phyloP scores from a whole-genome alignment of 2,888 invertebrate genomes.

The Pimpla rufipes region DNA sequence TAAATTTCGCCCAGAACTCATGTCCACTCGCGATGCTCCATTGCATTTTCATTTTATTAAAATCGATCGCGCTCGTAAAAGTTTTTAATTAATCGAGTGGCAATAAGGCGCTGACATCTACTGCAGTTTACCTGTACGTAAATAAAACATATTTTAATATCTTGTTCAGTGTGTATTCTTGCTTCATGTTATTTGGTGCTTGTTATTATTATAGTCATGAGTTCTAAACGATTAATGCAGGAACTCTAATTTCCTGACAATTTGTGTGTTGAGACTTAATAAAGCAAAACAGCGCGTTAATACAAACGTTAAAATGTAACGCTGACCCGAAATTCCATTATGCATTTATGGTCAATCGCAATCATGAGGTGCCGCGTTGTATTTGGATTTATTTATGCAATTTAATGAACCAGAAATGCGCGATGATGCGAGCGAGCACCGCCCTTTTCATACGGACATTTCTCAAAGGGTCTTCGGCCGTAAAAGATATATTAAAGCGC shows the following conservation, averaged over 20 bases:
- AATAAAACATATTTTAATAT: neutral
- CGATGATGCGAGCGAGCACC: conserved; percentile 7
- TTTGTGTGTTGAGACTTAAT: no score
- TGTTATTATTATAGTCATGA: neutral
- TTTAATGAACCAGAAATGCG: neutral
- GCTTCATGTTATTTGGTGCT: neutral
- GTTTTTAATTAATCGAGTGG: neutral
- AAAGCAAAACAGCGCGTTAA: no score
- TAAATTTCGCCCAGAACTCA: conserved; percentile 77
- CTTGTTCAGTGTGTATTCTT: neutral
- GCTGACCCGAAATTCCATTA: neutral
- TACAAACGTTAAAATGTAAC: no score
- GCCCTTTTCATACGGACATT: conserved; percentile 56
- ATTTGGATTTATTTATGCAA: neutral
- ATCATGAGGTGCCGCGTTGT: neutral
- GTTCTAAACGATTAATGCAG: neutral
- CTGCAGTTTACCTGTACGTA: neutral
- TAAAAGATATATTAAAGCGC: conserved; percentile 83
- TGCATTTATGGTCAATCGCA: neutral
- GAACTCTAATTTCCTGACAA: no score
- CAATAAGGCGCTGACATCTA: neutral
- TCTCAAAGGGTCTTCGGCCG: conserved; percentile 70
- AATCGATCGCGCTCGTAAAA: conserved; percentile 7
- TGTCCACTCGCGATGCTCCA: conserved; percentile 41
- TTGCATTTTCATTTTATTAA: conserved; percentile 52